Conservation (phyloP, 2,888 invertebrate genomes). For the Gibbula magus region DNA sequence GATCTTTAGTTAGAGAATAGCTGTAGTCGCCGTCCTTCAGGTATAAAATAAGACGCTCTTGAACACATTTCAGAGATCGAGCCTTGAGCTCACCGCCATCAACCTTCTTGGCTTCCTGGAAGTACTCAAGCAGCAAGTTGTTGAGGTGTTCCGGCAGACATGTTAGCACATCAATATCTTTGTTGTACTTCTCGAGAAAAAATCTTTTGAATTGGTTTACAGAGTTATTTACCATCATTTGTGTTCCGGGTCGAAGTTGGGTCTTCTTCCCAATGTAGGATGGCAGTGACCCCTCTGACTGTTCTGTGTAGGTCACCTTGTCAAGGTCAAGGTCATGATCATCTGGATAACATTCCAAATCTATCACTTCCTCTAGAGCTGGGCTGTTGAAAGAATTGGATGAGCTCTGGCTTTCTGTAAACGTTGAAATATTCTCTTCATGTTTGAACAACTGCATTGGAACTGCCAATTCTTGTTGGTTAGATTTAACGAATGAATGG, state of each 20-base stretch:
- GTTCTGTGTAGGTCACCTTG: background rate
- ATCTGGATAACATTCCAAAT: background rate
- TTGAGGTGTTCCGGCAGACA: background rate
- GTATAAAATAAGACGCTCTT: background rate
- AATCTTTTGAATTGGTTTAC: slow-evolving; percentile 3
- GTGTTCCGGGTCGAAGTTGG: background rate
- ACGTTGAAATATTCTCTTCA: too few species aligned
- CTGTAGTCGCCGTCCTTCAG: background rate
- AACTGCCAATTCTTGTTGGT: too few species aligned
- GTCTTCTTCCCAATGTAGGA: background rate
- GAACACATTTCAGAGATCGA: background rate
- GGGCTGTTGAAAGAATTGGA: background rate
- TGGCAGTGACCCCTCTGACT: background rate
- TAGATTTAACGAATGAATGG: too few species aligned
- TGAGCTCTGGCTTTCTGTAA: too few species aligned
- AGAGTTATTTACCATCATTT: background rate
- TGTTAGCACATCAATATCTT: slow-evolving; percentile 2
- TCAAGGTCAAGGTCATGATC: background rate
- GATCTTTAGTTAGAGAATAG: background rate
- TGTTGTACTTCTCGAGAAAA: background rate
- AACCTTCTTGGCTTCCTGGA: background rate
- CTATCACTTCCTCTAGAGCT: background rate
- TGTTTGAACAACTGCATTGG: too few species aligned
- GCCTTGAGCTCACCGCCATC: background rate
- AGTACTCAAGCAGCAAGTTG: background rate